Conservation (phyloP, 2,888 invertebrate species). For the Clusia tigrina region DNA sequence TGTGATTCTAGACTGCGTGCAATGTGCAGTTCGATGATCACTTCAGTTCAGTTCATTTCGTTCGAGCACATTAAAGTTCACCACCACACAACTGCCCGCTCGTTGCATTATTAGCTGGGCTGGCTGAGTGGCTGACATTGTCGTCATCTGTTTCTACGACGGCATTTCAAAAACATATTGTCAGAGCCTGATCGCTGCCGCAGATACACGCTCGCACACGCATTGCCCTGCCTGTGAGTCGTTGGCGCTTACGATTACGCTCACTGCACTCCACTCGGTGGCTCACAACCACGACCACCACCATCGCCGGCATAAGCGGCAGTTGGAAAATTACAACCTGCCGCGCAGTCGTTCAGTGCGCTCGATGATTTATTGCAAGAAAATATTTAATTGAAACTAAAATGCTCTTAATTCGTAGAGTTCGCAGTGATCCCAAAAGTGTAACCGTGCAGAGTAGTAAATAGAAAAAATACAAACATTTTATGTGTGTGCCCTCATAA, state of each 20-base stretch:
- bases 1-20: constrained; percentile 24
- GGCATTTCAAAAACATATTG: too few relatives aligned
- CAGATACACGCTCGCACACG: constrained; percentile 17
- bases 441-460: background rate
- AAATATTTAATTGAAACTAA: background rate
- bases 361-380: constrained; percentile 28
- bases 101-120: too few relatives aligned
- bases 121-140: background rate
- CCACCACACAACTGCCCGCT: background rate
- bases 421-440: background rate
- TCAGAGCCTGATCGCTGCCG: constrained; percentile 5
- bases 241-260: background rate
- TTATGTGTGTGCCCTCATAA: too few relatives aligned
- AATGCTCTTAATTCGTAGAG: background rate
- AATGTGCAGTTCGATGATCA: background rate
- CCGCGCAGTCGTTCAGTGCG: constrained; percentile 27
- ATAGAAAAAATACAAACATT: background rate
- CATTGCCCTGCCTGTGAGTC: background rate
- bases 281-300: too few relatives aligned
- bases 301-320: too few relatives aligned
- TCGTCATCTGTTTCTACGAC: constrained; percentile 1
- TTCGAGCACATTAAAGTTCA: background rate
- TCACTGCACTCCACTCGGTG: too few relatives aligned
- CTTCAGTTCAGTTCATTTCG: background rate
- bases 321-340: constrained; percentile 32